Evolutionary conservation across 2,113 vertebrate genomes (phyloP), one percentile per base, ranked within the genome.

Genomic region (Embiotoca jacksoni): DNA sequence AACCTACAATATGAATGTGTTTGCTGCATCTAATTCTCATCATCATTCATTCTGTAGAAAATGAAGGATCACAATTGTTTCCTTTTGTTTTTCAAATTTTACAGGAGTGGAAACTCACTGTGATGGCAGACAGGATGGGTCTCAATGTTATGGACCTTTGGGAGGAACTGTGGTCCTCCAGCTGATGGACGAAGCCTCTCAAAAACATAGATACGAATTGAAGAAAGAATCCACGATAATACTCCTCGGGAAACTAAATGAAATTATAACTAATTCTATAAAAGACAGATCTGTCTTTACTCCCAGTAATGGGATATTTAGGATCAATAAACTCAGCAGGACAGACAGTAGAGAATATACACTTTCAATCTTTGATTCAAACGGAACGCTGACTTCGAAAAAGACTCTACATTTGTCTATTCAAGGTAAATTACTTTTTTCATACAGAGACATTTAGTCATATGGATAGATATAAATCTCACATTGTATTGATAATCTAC

Each of bases 361-460:
- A 6, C 10, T 90, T 11, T 0, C 0, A 2, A 35, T 2, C 0
- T 16, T 0, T 81, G 0, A 79, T 61, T 2, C 6, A 14, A 0
- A 0, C 0, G 81, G 80, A 49, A 0, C 0, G 0, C 0, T 0
- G 1, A 0, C 5, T 14, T 4, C 0, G 0, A 0, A 0, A 0
- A 6, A 0, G 10, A 37, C 2, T 56, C 46, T 83, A 0, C n/a
- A 75, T 10, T 33, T 92, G 52, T 58, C 4, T 7, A 53, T 85
- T 79, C 35, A 91, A 90, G 87, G 84, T 88, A 82, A 82, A 35
- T 58, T 35, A 11, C 1, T 36, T 16, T 9, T 70, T 39, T 14
- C 1, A 3, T 14, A 0, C 7, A 8, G 8, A 0, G 1, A 7
- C n/a, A 0, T 36, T 0, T 1, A 50, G 4, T 7, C 1, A 33